These are phyloP conservation scores for Drosophila guanche DNA, from an alignment of 1,140 invertebrate species.

Conservation along the genomic window DNA sequence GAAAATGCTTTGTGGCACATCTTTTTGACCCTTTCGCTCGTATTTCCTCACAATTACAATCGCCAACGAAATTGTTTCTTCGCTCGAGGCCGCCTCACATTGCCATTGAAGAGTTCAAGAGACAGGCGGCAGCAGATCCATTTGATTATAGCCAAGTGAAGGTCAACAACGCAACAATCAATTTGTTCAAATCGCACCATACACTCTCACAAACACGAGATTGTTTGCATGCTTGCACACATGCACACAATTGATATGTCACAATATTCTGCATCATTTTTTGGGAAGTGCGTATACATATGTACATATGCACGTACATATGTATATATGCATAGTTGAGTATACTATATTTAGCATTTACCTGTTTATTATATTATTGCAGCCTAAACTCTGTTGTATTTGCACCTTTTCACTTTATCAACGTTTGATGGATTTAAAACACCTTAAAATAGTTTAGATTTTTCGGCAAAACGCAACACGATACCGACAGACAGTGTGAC, in stretches of 20 bases:
- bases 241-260: not conserved
- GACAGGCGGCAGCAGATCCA: slow-evolving; percentile 37
- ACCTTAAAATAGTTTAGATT: not conserved
- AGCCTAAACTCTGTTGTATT: not conserved
- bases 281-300: slow-evolving; percentile 1
- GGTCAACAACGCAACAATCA: slow-evolving; percentile 62
- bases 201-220: not conserved
- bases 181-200: slow-evolving; percentile 21
- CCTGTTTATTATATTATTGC: slow-evolving; percentile 6
- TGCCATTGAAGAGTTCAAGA: slow-evolving; percentile 74
- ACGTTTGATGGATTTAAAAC: not conserved
- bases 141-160: slow-evolving; percentile 55
- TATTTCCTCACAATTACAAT: slow-evolving; percentile 49
- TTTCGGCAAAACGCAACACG: too few species aligned
- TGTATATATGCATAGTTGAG: not conserved
- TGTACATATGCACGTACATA: too few species aligned
- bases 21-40: slow-evolving; percentile 7
- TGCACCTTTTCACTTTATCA: too few species aligned
- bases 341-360: not conserved
- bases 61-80: slow-evolving; percentile 17
- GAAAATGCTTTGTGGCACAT: slow-evolving; percentile 30
- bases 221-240: not conserved
- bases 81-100: slow-evolving; percentile 54
- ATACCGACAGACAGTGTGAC: too few species aligned
- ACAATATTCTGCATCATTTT: too few species aligned